These are phyloP conservation scores for Arrhamphus sclerolepis DNA, from an alignment of 2,797 vertebrate genomes.

Conservation along the genomic window DNA sequence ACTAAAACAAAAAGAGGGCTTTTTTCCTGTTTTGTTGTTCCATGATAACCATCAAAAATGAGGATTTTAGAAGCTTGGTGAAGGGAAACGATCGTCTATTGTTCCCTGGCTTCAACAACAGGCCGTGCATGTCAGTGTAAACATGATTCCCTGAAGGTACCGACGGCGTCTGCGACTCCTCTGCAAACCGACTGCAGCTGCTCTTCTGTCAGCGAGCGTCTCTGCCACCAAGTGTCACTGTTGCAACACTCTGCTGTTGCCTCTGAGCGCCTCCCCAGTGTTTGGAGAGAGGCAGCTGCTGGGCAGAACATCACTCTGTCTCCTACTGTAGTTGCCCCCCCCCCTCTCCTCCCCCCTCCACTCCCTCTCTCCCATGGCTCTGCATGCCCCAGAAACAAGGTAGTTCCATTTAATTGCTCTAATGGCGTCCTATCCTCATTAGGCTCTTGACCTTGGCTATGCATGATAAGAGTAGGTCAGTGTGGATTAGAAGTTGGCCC, in stretches of 20 bases:
- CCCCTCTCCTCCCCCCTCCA: not conserved
- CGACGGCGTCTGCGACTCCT: not conserved
- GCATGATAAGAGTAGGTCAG: constrained; percentile 75
- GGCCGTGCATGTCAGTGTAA: no score
- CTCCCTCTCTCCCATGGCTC: constrained; percentile 46
- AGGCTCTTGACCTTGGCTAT: constrained; percentile 81
- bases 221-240: constrained; percentile 75
- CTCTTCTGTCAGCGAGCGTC: constrained; percentile 24
- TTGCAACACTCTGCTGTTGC: constrained; percentile 60
- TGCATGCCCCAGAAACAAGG: constrained; percentile 73
- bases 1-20: no score
- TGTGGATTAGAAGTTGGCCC: constrained; percentile 73
- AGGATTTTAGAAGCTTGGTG: no score
- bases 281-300: constrained; percentile 48
- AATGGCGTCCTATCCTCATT: constrained; percentile 79
- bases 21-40: no score
- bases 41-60: no score
- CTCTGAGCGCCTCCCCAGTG: not conserved
- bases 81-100: no score
- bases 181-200: constrained; percentile 13
- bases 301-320: constrained; percentile 54
- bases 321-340: constrained; percentile 51
- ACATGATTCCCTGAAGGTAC: no score
- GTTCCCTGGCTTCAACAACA: no score
- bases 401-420: constrained; percentile 78